Evolutionary conservation across 2,888 invertebrate species (phyloP), one percentile per base, ranked within the genome.

Genomic region (Caradrina clavipalpis): DNA sequence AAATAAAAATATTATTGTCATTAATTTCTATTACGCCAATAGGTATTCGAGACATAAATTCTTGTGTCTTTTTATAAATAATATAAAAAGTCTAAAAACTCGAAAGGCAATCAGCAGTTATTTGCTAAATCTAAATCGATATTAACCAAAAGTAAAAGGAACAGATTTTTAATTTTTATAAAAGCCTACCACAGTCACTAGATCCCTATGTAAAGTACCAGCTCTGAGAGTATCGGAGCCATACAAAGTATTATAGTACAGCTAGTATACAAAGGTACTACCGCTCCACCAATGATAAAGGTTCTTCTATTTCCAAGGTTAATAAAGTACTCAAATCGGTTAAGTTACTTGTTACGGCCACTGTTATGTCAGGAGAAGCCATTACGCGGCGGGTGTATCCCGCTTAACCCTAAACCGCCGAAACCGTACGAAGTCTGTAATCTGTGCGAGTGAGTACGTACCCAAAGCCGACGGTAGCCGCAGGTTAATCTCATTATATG

Each of bases 391-490:
- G 80, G 81, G 83, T 82, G 86, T 82, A 81, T 73, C 78, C 82
- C 89, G 86, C 88, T 94, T 92, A 95, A 95, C 95, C 95, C 95
- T 94, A 93, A 94, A 94, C 86, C 89, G 83, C 90, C 88, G 95
- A 95, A 95, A 93, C 95, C 95, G 88, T 94, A 95, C 82, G 87
- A 92, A 88, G 84, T 90, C 89, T 47, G 86, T 95, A 95, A 95
- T 94, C 95, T 95, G 88, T 88, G 91, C 84, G 88, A 88, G 89
- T 88, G 86, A 83, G 87, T 87, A 82, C 87, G 85, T 84, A 81
- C 82, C 78, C 76, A 81, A 83, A 85, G 83, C 81, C 80, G 82
- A 64, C 76, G 59, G 76, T 73, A 82, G 78, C 73, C 71, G 73
- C 86, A 83, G 83, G 88, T 89, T 95, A 95, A 95, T 95, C 95